phyloP scores from a whole-genome alignment of 2,797 vertebrate genomes.

The Rhinichthys osculus region DNA sequence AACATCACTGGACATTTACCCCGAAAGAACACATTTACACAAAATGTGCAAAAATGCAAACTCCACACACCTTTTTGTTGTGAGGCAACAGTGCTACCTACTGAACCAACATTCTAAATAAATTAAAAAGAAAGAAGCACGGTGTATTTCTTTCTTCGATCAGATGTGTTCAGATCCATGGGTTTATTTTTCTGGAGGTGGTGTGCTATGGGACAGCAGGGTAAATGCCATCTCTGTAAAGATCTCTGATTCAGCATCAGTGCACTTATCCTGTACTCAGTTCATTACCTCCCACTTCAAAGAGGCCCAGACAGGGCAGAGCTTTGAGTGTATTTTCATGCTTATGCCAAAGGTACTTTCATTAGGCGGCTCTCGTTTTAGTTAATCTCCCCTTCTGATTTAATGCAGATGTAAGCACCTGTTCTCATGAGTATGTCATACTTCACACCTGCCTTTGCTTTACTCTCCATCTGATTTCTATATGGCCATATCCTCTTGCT shows the following conservation, averaged over 20 bases:
- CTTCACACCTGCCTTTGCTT: neutral
- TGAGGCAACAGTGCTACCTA: neutral
- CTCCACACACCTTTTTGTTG: neutral
- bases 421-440: conserved; percentile 44
- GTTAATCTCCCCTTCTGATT: conserved; percentile 42
- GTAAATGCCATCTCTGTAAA: neutral
- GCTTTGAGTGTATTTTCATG: conserved; percentile 56
- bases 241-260: conserved; percentile 37
- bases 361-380: conserved; percentile 41
- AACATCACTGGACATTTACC: neutral
- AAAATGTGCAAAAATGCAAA: neutral
- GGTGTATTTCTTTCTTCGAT: neutral
- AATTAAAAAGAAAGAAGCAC: neutral
- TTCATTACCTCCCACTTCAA: conserved; percentile 52
- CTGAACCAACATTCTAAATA: neutral
- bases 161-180: conserved; percentile 39
- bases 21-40: neutral
- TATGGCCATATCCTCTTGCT: neutral
- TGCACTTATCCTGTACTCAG: conserved; percentile 13
- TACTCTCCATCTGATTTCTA: neutral
- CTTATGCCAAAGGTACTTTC: conserved; percentile 47
- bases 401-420: conserved; percentile 48
- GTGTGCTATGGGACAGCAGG: conserved; percentile 21
- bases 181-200: conserved; percentile 65
- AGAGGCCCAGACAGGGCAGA: conserved; percentile 29